These are phyloP conservation scores for Cichlasoma orientale DNA, from an alignment of 2,797 vertebrate genomes.

Conservation along the genomic window DNA sequence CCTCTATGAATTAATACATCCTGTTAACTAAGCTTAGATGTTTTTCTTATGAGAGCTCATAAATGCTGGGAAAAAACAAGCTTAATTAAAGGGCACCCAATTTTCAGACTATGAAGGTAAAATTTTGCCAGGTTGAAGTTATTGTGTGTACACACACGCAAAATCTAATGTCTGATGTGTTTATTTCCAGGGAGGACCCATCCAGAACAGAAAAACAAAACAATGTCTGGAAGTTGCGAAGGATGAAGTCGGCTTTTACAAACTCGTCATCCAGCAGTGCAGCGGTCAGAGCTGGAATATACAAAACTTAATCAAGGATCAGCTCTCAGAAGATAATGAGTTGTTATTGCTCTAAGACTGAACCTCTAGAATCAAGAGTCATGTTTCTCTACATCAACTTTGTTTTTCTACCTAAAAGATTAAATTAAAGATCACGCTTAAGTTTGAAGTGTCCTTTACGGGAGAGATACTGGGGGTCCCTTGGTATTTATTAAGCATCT, in stretches of 20 bases:
- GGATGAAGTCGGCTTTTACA: background rate
- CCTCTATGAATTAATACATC: no score
- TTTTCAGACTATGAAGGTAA: background rate
- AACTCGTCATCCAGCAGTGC: conserved; percentile 69
- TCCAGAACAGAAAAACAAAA: conserved; percentile 74
- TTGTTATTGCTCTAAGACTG: background rate
- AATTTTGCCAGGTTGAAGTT: background rate
- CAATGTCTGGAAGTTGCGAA: conserved; percentile 68
- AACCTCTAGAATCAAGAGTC: background rate
- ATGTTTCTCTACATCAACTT: background rate
- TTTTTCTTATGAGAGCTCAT: background rate
- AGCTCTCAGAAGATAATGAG: background rate
- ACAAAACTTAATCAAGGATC: conserved; percentile 46
- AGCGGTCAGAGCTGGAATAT: conserved; percentile 74
- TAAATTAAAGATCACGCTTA: no score
- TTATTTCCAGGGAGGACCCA: conserved; percentile 59
- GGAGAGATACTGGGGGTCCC: no score
- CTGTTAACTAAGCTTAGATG: no score
- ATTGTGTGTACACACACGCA: background rate
- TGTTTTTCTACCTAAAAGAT: no score
- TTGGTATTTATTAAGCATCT: no score
- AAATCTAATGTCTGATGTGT: no score
- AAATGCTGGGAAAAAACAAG: no score
- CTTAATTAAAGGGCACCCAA: accelerated
- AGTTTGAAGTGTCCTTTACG: no score